Base-by-base conservation (phyloP, 2,888 invertebrate species). In the Chelonus formosanus region DNA sequence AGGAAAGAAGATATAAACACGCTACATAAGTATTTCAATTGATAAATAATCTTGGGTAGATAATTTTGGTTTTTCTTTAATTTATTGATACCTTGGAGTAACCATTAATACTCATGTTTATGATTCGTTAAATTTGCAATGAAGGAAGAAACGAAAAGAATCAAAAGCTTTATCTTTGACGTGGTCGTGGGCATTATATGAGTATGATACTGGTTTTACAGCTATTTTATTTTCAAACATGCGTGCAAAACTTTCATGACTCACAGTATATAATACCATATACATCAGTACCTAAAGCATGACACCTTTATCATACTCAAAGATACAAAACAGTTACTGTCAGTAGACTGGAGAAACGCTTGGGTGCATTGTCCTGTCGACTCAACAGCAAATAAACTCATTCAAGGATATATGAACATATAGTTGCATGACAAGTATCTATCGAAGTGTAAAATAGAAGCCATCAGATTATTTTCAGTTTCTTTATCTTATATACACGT, bases 331-430 rank as follows among this genome's bases (percentile, higher is more conserved):
- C 58, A 40, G 40, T 59, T 35, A 54, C 57, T 45, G 35, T 53
- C 36, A n/a, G 40, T 58, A 31, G 53, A 57, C 60, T 32, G 34
- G 34, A 8, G 32, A 20, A 52, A 52, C 31, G 52, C 63, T 63
- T 67, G 71, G 69, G 70, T 67, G 70, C 73, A 74, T 75, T 74
- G 74, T 74, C 72, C 74, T 73, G 73, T 74, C 67, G 43, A 32
- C 35, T 55, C 61, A 61, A 43, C 52, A 32, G 44, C 32, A 52
- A 50, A 61, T 7, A 61, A 52, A 60, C 43, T 43, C 53, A 53
- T 61, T 53, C 61, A 61, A 61, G 61, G 61, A 61, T 61, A 53
- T 53, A n/a, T 34, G 34, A 8, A 52, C 60, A 36, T 44, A 44
- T 60, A 31, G 44, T 53, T 20, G 48, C 50, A 50, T 50, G 48